phyloP scores from a whole-genome alignment of 1,140 invertebrate genomes.

The Ceratitis capitata region DNA sequence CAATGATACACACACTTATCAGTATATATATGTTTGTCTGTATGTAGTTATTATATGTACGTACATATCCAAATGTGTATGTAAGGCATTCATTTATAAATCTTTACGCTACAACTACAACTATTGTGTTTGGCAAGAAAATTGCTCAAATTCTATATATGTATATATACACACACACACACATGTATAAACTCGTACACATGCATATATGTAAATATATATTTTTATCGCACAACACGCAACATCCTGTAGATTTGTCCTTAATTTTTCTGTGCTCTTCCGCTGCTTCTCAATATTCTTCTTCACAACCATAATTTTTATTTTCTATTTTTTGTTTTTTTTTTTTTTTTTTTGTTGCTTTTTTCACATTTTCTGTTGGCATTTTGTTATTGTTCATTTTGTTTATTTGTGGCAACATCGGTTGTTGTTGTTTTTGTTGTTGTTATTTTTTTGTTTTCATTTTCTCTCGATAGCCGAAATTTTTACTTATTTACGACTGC shows the following conservation, averaged over 20 bases:
- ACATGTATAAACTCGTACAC: neutral
- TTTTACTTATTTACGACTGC: slow-evolving; percentile 25
- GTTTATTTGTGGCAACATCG: neutral
- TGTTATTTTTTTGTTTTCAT: too few species aligned
- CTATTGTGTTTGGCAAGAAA: too few species aligned
- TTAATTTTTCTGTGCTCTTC: neutral
- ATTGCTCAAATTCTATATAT: too few species aligned
- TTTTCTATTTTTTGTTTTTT: neutral
- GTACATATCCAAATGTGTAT: too few species aligned
- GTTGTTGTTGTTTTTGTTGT: too few species aligned
- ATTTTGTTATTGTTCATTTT: neutral
- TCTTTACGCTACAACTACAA: too few species aligned
- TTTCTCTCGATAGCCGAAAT: neutral
- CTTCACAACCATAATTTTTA: neutral
- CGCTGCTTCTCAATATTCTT: neutral
- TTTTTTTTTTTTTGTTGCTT: neutral
- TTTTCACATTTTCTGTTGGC: neutral
- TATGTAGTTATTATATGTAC: too few species aligned
- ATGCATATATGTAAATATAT: neutral
- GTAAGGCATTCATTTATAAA: too few species aligned
- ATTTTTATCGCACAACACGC: neutral
- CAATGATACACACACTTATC: neutral
- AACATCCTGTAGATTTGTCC: neutral
- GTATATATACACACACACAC: neutral
- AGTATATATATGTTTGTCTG: neutral